These are phyloP conservation scores for Melanogrammus aeglefinus DNA, from an alignment of 2,797 vertebrate genomes.

Conservation along the genomic window DNA sequence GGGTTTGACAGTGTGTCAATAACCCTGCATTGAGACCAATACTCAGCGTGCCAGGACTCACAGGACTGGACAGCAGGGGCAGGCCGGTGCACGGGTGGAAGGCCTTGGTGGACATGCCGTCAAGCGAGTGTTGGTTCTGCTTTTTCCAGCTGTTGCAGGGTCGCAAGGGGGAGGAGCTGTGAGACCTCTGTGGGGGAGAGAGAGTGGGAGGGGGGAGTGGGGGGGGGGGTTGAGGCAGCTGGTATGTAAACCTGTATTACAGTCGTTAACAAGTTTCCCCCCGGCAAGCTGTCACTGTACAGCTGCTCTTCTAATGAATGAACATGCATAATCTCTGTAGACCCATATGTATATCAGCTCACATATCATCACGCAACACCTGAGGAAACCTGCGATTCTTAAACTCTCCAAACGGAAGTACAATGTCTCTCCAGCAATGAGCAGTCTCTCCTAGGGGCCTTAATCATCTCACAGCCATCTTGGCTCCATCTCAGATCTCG, in stretches of 20 bases:
- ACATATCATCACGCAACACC: neutral
- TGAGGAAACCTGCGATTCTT: no score
- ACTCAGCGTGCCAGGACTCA: slow-evolving; percentile 68
- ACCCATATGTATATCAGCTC: neutral
- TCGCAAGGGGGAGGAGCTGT: slow-evolving; percentile 75
- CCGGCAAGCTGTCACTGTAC: neutral
- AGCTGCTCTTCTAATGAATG: neutral
- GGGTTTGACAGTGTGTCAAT: neutral
- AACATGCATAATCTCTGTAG: neutral
- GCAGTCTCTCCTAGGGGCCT: no score
- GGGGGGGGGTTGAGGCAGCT: slow-evolving; percentile 21
- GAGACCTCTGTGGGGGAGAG: slow-evolving; percentile 68
- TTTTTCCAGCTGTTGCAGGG: slow-evolving; percentile 86
- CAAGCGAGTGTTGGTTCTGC: slow-evolving; percentile 87
- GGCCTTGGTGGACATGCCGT: slow-evolving; percentile 89
- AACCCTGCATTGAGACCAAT: slow-evolving; percentile 6
- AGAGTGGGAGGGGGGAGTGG: slow-evolving; percentile 9
- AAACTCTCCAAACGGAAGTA: no score
- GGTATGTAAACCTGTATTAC: slow-evolving; percentile 9
- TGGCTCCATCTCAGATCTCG: no score
- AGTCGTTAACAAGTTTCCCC: neutral
- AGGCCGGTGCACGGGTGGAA: slow-evolving; percentile 97
- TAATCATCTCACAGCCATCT: no score
- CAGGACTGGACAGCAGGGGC: slow-evolving; percentile 97
- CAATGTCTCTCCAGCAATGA: no score